These are phyloP conservation scores for Vireo griseus DNA, from an alignment of 2,797 vertebrate species.

Conservation along the genomic window DNA sequence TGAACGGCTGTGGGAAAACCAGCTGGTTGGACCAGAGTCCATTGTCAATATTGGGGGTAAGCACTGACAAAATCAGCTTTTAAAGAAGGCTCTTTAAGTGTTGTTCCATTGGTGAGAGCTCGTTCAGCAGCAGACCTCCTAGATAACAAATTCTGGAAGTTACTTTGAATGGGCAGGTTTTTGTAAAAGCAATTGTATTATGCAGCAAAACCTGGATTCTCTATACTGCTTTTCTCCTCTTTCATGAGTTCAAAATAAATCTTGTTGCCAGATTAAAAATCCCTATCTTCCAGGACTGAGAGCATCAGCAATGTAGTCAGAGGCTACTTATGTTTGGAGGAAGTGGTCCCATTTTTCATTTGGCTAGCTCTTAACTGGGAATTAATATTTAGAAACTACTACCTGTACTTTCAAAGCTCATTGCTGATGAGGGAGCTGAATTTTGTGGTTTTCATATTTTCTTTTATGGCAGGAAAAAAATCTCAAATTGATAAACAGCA, in stretches of 20 bases:
- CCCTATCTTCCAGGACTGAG: neutral
- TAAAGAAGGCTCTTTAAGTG: neutral
- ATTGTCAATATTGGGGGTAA: slow-evolving; percentile 86
- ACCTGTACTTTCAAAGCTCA: neutral
- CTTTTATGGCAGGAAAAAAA: neutral
- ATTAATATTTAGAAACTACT: neutral
- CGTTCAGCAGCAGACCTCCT: neutral
- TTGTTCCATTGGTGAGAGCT: neutral
- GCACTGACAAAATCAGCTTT: slow-evolving; percentile 15
- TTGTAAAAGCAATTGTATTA: neutral
- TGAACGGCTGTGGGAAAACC: slow-evolving; percentile 85
- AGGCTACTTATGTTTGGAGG: neutral
- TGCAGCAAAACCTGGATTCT: neutral
- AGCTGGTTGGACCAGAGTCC: slow-evolving; percentile 89
- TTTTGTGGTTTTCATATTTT: neutral
- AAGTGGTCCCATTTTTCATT: neutral
- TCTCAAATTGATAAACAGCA: neutral
- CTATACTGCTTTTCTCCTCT: neutral
- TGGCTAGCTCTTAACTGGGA: neutral
- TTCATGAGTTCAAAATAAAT: neutral
- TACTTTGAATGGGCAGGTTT: neutral
- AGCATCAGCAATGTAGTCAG: neutral
- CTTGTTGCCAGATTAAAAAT: neutral
- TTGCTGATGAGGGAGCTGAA: neutral
- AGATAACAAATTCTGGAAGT: neutral